phyloP scores from a whole-genome alignment of 2,113 vertebrate species.

The Peromyscus californicus region DNA sequence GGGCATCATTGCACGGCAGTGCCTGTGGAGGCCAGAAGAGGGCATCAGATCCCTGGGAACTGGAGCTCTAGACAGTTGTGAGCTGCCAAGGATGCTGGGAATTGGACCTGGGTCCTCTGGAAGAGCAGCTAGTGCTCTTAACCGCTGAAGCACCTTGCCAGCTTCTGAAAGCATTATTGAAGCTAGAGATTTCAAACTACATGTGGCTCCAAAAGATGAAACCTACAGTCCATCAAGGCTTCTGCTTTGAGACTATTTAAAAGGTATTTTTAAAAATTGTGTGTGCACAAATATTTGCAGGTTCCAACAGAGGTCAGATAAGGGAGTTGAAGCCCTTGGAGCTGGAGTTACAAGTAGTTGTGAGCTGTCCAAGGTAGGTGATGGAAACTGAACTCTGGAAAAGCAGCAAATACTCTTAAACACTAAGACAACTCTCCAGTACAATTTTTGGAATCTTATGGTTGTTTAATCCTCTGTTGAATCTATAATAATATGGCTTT shows the following conservation, averaged over 20 bases:
- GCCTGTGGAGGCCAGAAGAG: neutral
- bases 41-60: neutral
- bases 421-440: neutral
- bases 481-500: constrained; percentile 51
- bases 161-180: neutral
- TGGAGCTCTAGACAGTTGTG: neutral
- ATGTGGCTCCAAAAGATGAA: constrained; percentile 24
- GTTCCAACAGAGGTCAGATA: neutral
- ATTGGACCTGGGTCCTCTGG: neutral
- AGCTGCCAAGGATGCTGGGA: neutral
- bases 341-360: neutral
- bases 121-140: neutral
- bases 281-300: neutral
- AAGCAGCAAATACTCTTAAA: neutral
- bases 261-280: neutral
- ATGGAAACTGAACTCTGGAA: neutral
- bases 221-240: neutral
- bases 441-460: constrained; percentile 32
- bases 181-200: constrained; percentile 8
- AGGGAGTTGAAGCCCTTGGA: neutral
- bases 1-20: neutral
- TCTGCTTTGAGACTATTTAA: neutral
- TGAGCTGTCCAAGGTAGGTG: neutral
- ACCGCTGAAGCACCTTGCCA: neutral
- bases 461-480: constrained; percentile 21